Conservation (phyloP, 2,797 vertebrate genomes). For the Macrochelys suwanniensis region DNA sequence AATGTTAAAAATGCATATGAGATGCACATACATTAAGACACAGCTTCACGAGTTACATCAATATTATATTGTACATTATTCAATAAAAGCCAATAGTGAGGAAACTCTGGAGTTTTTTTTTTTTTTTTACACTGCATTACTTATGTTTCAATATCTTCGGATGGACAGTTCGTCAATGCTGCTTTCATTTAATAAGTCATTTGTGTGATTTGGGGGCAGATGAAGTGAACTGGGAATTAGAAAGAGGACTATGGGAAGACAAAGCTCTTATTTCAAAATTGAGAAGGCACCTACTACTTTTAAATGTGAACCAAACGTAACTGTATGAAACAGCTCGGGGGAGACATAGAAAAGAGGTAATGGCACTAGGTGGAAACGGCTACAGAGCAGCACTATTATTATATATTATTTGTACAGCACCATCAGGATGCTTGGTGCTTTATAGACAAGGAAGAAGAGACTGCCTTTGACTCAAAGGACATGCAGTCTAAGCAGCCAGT, state of each 20-base stretch:
- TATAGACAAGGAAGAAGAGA: background rate
- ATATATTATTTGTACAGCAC: background rate
- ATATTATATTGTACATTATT: background rate
- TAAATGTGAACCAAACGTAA: background rate
- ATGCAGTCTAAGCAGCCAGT: fast-evolving
- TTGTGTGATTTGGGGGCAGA: background rate
- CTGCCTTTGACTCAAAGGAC: background rate
- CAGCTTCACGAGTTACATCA: background rate
- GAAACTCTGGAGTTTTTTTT: background rate
- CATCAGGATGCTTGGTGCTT: background rate
- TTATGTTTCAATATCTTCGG: conserved; percentile 29
- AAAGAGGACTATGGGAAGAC: background rate
- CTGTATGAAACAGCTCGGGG: fast-evolving
- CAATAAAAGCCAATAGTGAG: conserved; percentile 38
- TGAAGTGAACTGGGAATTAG: background rate
- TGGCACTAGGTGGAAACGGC: background rate
- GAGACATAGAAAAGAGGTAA: background rate
- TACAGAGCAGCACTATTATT: background rate
- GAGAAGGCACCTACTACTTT: background rate
- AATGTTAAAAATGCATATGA: background rate
- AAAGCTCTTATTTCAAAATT: background rate
- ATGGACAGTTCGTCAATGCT: background rate
- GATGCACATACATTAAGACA: conserved; percentile 5
- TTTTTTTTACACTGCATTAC: background rate
- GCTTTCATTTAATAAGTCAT: background rate